Evolutionary conservation across 2,113 vertebrate species (phyloP), one percentile per base, ranked within the genome.

Genomic region (Nematolebias whitei): DNA sequence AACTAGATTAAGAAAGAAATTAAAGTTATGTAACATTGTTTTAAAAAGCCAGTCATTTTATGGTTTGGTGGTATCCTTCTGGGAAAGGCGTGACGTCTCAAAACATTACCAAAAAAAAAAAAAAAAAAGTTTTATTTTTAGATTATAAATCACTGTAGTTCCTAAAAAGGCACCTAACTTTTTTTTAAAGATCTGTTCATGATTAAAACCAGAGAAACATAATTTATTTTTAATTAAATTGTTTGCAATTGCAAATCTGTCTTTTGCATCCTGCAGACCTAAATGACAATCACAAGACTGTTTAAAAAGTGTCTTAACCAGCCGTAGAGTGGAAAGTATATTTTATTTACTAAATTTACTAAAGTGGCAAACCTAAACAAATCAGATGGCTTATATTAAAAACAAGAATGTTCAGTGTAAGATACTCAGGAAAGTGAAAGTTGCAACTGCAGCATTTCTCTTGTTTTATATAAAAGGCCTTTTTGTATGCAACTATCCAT

Each of bases 11-110:
- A 60, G 32, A 74, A 35, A 69, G 60, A 83, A 69, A 82, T 82
- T 64, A 70, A 82, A 71, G 76, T 91, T 91, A 90, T 80, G 84
- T 63, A 93, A 92, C 78, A 68, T 56, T 82, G 70, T 87, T 82
- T 82, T 52, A 70, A 78, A 86, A 84, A 76, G 54, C 62, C 58
- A 86, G 77, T 64, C 51, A 66, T 81, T 90, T 92, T 83, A 91
- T 89, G 80, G 84, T 87, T 88, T 88, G 61, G 82, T 88, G 89
- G 87, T 88, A 79, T 86, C 80, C 85, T 70, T 87, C 77, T 80
- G 85, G 76, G 87, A 90, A 88, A 82, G 60, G 69, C 71, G 60
- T 79, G 66, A 77, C 80, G 81, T 71, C 83, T 89, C 84, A 90
- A 90, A 93, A 91, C 10, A 1, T 10, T 35, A 85, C 45, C 26